A percentile compares a stretch with the other conserved stretches of the same genome.
Evolutionary conservation across 2,888 invertebrate genomes (phyloP).

Genomic region (Choristoneura rosaceana): DNA sequence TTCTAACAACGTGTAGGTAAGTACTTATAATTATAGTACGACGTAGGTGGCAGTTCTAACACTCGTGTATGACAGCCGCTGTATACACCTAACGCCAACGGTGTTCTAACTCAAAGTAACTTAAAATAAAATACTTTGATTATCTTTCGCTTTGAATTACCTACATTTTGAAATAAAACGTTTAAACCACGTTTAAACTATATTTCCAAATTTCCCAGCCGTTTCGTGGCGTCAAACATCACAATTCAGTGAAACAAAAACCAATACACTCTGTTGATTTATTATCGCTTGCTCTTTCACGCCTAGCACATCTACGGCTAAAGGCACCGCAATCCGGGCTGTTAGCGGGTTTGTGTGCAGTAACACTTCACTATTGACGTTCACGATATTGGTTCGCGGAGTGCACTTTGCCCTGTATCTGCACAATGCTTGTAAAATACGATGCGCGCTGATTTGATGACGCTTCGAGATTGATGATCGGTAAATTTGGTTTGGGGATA

Average conservation of each 20-base stretch:
- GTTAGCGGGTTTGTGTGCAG: slow-evolving; percentile 18
- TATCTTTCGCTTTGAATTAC: no score
- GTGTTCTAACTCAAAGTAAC: no score
- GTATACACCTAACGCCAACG: no score
- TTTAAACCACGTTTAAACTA: no score
- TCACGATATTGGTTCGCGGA: slow-evolving; percentile 21
- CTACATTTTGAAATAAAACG: no score
- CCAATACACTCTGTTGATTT: background rate
- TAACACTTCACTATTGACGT: slow-evolving; percentile 38
- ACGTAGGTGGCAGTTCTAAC: no score
- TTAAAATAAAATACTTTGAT: no score
- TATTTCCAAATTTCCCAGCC: no score
- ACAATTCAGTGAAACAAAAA: background rate
- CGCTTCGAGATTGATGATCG: slow-evolving; percentile 17
- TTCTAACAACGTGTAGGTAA: no score
- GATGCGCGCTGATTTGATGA: slow-evolving; percentile 14
- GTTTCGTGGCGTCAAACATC: background rate
- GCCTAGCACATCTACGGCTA: background rate
- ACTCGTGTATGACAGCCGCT: no score
- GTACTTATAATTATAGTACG: no score
- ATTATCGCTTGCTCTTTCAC: background rate
- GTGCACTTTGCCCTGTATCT: slow-evolving; percentile 26
- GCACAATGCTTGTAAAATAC: slow-evolving; percentile 28
- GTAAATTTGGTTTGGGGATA: slow-evolving; percentile 26
- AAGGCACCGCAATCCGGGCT: slow-evolving; percentile 12